Conservation (phyloP, 2,888 invertebrate species). For the Pomacea canaliculata region DNA sequence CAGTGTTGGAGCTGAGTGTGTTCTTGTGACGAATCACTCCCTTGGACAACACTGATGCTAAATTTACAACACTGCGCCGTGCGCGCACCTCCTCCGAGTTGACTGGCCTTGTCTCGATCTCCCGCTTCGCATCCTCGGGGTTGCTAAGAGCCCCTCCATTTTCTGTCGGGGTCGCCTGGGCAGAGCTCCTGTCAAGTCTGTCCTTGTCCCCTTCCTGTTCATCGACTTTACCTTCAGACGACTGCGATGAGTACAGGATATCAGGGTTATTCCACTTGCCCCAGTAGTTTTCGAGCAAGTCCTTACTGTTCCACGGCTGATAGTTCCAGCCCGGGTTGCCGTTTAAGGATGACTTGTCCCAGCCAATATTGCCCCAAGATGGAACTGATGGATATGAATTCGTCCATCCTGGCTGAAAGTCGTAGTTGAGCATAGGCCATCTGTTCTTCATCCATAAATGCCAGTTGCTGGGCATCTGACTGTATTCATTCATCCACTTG, state of each 20-base stretch:
- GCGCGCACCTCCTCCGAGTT: background rate
- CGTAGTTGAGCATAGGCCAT: background rate
- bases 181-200: too few species aligned
- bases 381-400: background rate
- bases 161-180: too few species aligned
- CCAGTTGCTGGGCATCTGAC: background rate
- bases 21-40: background rate
- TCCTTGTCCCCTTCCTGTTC: too few species aligned
- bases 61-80: background rate
- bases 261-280: too few species aligned
- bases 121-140: too few species aligned
- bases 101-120: background rate
- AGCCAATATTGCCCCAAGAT: background rate
- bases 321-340: conserved; percentile 1
- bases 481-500: background rate
- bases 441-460: background rate
- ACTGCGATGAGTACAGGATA: too few species aligned
- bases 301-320: background rate
- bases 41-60: background rate
- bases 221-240: too few species aligned
- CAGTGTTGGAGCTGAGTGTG: background rate
- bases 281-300: too few species aligned
- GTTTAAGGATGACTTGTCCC: conserved; percentile 7
- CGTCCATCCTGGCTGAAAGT: conserved; percentile 7
- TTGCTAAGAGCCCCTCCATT: too few species aligned